phyloP scores from a whole-genome alignment of 2,113 vertebrate species.

The Climacteris rufus region DNA sequence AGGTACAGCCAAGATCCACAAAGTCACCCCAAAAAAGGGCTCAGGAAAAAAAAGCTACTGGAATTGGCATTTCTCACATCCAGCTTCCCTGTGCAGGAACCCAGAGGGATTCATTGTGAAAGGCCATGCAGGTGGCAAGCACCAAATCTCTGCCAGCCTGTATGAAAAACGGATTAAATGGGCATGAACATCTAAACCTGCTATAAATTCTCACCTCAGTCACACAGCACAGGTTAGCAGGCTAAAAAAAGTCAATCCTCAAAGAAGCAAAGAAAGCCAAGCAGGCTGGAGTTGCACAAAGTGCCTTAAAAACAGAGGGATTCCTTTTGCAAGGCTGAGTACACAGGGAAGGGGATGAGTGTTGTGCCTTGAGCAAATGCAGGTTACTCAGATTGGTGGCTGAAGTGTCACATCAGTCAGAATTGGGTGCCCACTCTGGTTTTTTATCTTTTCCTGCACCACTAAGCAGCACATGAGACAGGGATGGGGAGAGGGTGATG shows the following conservation, averaged over 20 bases:
- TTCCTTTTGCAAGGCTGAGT: neutral
- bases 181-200: neutral
- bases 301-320: neutral
- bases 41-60: neutral
- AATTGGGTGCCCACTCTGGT: rapidly evolving
- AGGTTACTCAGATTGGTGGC: neutral
- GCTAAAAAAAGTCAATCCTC: neutral
- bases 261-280: neutral
- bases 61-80: neutral
- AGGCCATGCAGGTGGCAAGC: neutral
- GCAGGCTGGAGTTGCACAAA: neutral
- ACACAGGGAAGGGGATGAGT: neutral
- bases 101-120: neutral
- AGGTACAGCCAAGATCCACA: neutral
- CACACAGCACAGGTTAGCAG: neutral
- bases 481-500: neutral
- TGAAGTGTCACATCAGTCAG: neutral
- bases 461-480: neutral
- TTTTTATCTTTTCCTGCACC: neutral
- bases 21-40: neutral
- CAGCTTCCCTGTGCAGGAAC: neutral
- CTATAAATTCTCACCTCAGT: neutral
- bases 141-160: neutral
- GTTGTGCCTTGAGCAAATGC: neutral
- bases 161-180: neutral